Conservation (phyloP, 2,888 invertebrate species). For the Nudaria mundana region DNA sequence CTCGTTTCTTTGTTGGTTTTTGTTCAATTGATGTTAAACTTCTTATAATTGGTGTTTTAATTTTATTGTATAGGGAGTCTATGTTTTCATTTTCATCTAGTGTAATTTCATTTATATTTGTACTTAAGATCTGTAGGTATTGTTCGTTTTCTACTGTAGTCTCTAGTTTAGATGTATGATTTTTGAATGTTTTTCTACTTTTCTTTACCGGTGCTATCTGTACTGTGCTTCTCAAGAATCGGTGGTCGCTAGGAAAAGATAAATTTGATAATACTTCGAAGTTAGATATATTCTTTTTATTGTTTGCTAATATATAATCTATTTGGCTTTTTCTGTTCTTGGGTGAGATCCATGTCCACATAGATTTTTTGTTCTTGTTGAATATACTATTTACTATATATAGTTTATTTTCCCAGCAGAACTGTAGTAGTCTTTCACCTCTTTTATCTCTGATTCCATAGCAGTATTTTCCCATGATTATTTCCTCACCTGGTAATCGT, state of each 20-base stretch:
- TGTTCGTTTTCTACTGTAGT: not conserved
- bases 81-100: not conserved
- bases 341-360: no score
- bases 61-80: not conserved
- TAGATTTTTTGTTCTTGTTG: no score
- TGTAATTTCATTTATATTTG: not conserved
- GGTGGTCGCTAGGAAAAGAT: not conserved
- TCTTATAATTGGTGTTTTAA: not conserved
- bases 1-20: no score
- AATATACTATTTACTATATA: no score
- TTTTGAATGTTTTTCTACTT: not conserved
- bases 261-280: not conserved
- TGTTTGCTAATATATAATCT: not conserved
- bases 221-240: not conserved
- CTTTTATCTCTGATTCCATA: no score
- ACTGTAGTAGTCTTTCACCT: no score
- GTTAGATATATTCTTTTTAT: not conserved
- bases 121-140: not conserved
- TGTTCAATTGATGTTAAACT: not conserved
- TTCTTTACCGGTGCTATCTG: not conserved
- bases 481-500: no score
- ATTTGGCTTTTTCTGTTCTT: no score
- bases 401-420: no score
- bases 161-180: not conserved
- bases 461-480: no score